Conservation (phyloP, 2,113 vertebrate genomes). For the Oreamnos americanus region DNA sequence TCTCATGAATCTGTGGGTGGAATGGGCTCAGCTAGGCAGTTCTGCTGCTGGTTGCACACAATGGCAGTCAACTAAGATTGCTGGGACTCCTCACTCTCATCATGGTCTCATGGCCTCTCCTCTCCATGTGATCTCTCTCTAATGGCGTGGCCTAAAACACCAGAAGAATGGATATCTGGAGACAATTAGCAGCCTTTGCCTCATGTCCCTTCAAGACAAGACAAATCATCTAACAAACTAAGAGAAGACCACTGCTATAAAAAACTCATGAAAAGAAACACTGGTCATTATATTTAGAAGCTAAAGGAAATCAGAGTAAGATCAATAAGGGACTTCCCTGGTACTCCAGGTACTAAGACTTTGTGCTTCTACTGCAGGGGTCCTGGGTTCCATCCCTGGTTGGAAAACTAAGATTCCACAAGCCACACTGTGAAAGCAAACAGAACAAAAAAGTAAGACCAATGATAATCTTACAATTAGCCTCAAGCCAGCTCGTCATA, state of each 20-base stretch:
- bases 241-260: neutral
- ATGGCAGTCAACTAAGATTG: neutral
- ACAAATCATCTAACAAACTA: neutral
- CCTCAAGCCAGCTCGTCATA: neutral
- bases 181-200: neutral
- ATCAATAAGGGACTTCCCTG: neutral
- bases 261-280: slow-evolving; percentile 13
- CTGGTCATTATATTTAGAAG: neutral
- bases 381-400: neutral
- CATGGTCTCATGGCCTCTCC: neutral
- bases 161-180: neutral
- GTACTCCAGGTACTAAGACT: neutral
- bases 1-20: neutral
- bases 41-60: neutral
- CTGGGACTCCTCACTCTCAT: neutral
- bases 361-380: neutral
- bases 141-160: neutral
- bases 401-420: neutral
- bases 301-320: slow-evolving; percentile 10
- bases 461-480: neutral
- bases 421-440: neutral
- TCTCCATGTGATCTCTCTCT: neutral
- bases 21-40: neutral
- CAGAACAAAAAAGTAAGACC: neutral
- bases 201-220: slow-evolving; percentile 22